Evolutionary conservation across 2,888 invertebrate species (phyloP), one percentile per base, ranked within the genome.

Genomic region (Folsomia candida): DNA sequence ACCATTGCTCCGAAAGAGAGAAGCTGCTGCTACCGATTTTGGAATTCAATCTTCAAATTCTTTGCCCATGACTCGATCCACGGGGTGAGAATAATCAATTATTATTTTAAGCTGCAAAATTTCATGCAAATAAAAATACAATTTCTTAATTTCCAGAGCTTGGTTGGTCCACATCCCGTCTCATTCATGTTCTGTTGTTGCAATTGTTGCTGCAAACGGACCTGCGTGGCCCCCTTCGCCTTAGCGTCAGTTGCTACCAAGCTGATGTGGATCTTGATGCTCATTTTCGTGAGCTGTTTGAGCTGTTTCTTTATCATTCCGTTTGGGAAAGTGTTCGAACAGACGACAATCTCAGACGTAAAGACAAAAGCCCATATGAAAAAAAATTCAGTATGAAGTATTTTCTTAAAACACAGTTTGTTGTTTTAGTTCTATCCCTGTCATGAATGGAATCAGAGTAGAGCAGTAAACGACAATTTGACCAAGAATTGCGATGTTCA

Each of bases 211-310:
- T 70, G 72, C 29, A 65, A 25, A 1, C 18, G 22, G 14, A 26
- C 57, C 20, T 74, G 69, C 18, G 26, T 61, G 14, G 58, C 69
- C 1, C 74, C 74, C 0, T 69, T 72, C 18, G 63, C 51, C 6
- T 60, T 64, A n/a, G 72, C 76, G 0, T 74, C 76, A 1, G 29
- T 74, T 37, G 72, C 74, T 2, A 76, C 76, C 2, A 76, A 74
- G 47, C 6, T 69, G 1, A 71, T 73, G 72, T 74, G 74, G 64
- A 65, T 76, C 22, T 51, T 74, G n/a, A 74, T 74, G 72, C 51
- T 76, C 18, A 51, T 61, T 9, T 1, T 69, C 24, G 47, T 76
- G 14, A 68, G 67, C 14, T 14, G 70, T 3, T 57, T 74, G 1
- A 59, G 72, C 22, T 64, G 60, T 18, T 66, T 76, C 51, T 70